Base-by-base conservation (phyloP, 1,140 invertebrate genomes). In the Ptiloglossa arizonensis region DNA sequence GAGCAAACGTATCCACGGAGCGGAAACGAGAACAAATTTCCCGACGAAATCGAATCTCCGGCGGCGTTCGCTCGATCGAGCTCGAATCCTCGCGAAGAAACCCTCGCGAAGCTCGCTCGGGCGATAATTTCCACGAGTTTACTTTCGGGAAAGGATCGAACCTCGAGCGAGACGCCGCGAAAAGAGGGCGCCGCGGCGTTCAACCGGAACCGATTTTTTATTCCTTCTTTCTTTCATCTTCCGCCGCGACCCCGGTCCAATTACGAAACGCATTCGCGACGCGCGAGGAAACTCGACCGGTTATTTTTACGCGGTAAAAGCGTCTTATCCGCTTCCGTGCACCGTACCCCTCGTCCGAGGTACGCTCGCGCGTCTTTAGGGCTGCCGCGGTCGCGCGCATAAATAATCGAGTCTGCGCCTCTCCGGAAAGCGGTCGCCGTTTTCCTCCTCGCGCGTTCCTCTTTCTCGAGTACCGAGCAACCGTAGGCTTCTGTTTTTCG, bases 191-290 rank as follows among this genome's bases (percentile, higher is more conserved):
- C 24, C 50, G 22, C 19, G 24, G 19, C 50, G 46, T 19, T 38
- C 57, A 75, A 52, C 32, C 38, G 52, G 35, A 75, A 46, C 38
- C 27, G 67, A 67, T 74, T 74, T 74, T 46, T 54, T 56, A 24
- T 35, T 66, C 17, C 62, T 68, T 57, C 52, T 52, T 57, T 48
- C 52, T 68, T 75, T 68, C 63, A 68, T 75, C 64, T 75, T 48
- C 62, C 41, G 46, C 60, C 63, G 50, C 48, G 38, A 46, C 63
- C 27, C 27, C 13, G 22, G 52, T 75, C 62, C 63, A 75, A 66
- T 68, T 75, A 68, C 73, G 48, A 75, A 68, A 66, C 64, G 24
- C 54, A 66, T n/a, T 22, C 63, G n/a, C 60, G 60, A 29, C 60
- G 29, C 44, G 32, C 52, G 32, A 27, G 22, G 19, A 35, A 57